These are phyloP conservation scores for Neofelis nebulosa DNA, from an alignment of 2,113 vertebrate species.

Conservation along the genomic window DNA sequence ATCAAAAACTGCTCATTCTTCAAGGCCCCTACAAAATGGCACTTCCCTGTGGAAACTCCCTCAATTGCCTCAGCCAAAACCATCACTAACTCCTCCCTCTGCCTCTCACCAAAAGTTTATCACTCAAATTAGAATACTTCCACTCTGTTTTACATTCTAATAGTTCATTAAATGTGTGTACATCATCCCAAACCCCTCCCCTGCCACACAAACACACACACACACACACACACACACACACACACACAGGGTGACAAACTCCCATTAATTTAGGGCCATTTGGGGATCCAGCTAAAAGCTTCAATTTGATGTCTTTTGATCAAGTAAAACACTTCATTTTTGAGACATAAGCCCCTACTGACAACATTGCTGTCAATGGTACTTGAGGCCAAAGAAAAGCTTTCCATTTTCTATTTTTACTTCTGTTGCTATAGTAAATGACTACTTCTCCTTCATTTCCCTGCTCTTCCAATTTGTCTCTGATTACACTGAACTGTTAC, in stretches of 20 bases:
- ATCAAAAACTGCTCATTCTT: neutral
- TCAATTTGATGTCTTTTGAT: neutral
- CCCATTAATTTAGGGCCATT: neutral
- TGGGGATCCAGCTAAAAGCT: neutral
- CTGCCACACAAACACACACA: accelerated
- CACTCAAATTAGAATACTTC: neutral
- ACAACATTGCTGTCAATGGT: neutral
- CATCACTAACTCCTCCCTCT: neutral
- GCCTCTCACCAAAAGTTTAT: neutral
- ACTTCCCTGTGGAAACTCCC: neutral
- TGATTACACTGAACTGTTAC: neutral
- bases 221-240: neutral
- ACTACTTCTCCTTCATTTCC: neutral
- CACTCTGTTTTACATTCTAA: neutral
- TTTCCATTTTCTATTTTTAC: conserved; percentile 1
- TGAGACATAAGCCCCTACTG: neutral
- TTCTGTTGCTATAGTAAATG: neutral
- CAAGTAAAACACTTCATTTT: neutral
- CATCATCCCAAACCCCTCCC: neutral
- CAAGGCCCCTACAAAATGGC: neutral
- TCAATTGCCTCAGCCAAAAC: neutral
- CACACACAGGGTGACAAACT: neutral
- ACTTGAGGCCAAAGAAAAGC: neutral
- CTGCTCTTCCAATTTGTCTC: neutral
- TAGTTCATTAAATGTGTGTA: neutral